Conservation (phyloP, 2,888 invertebrate genomes). For the Agrochola lota region DNA sequence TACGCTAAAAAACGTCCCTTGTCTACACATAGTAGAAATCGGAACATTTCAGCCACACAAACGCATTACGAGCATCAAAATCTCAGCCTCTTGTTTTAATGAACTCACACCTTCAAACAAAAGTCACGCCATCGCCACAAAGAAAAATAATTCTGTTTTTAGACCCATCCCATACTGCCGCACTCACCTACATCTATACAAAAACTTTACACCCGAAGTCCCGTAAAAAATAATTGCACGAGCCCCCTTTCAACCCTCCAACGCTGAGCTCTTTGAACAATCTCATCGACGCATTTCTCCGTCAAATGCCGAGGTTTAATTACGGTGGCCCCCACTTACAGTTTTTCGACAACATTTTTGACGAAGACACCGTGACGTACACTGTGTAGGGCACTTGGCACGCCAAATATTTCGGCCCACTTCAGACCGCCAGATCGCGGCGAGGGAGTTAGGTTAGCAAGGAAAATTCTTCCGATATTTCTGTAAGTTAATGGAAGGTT, state of each 20-base stretch:
- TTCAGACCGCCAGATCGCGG: conserved; percentile 63
- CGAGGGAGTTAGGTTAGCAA: conserved; percentile 54
- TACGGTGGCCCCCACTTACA: conserved; percentile 61
- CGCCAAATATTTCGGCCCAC: conserved; percentile 68
- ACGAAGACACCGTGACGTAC: conserved; percentile 64
- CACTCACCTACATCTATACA: conserved; percentile 38
- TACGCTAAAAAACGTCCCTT: no score
- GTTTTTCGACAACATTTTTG: conserved; percentile 67
- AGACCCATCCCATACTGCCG: conserved; percentile 34
- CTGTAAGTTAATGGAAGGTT: conserved; percentile 62
- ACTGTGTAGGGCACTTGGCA: conserved; percentile 60
- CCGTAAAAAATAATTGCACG: conserved; percentile 58
- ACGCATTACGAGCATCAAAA: background rate
- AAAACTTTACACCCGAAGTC: conserved; percentile 41
- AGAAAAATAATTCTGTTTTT: conserved; percentile 46
- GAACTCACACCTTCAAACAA: conserved; percentile 26
- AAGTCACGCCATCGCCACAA: conserved; percentile 2
- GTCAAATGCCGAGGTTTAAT: conserved; percentile 66
- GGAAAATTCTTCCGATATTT: conserved; percentile 66
- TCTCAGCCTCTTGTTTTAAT: conserved; percentile 33
- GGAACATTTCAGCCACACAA: background rate
- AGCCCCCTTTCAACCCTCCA: conserved; percentile 55
- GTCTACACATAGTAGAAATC: background rate
- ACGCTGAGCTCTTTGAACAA: conserved; percentile 55
- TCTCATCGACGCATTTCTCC: conserved; percentile 63